Conservation (phyloP, 2,888 invertebrate species). For the Euspilapteryx auroguttella region DNA sequence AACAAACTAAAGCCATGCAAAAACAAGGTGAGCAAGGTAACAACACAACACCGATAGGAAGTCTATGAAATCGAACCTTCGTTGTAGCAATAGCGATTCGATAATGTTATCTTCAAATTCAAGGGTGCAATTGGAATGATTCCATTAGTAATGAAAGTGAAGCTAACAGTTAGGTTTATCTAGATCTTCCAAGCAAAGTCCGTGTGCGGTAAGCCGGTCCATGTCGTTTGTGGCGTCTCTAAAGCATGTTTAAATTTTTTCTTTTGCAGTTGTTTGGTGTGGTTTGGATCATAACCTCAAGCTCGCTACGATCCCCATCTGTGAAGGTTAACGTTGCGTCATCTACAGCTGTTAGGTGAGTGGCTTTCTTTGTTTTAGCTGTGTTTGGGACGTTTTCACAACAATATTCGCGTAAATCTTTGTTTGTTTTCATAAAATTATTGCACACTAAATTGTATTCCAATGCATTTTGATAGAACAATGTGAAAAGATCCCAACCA, state of each 20-base stretch:
- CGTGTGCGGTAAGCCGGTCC: conserved; percentile 50
- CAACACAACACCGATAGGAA: conserved; percentile 18
- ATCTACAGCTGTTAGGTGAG: not conserved
- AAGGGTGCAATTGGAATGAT: no score
- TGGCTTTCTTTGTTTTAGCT: no score
- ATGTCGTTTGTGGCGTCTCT: no score
- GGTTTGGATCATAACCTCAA: conserved; percentile 61
- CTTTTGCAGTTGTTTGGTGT: conserved; percentile 64
- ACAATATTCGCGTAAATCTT: no score
- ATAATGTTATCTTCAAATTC: no score
- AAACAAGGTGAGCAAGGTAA: not conserved
- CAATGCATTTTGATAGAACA: no score
- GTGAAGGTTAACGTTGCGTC: conserved; percentile 25
- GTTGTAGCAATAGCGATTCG: no score
- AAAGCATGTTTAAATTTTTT: conserved; percentile 63
- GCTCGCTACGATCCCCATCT: conserved; percentile 64
- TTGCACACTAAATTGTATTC: no score
- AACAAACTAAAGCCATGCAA: conserved; percentile 3
- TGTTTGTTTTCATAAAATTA: no score
- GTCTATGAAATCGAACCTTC: conserved; percentile 34
- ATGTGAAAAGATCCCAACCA: no score
- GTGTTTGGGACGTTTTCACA: no score
- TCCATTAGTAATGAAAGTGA: conserved; percentile 2
- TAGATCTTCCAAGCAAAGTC: conserved; percentile 54
- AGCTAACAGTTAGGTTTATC: conserved; percentile 7